phyloP scores from a whole-genome alignment of 2,113 vertebrate genomes.

The Phainopepla nitens region DNA sequence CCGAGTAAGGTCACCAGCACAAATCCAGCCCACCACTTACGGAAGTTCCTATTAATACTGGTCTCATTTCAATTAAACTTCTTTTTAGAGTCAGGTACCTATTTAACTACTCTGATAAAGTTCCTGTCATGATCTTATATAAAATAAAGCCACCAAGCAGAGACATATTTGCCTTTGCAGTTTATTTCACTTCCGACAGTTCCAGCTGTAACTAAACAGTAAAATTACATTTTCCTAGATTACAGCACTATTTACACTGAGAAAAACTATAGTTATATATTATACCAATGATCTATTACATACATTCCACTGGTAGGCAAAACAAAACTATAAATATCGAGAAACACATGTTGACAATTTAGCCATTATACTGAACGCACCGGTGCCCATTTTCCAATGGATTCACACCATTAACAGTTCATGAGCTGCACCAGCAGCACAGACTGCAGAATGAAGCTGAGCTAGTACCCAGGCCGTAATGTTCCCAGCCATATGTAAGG shows the following conservation, averaged over 20 bases:
- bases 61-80: not conserved
- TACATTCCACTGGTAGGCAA: not conserved
- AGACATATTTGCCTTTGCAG: not conserved
- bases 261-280: not conserved
- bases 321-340: not conserved
- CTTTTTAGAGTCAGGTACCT: not conserved
- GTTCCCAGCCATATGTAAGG: rapidly evolving
- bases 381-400: not conserved
- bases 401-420: not conserved
- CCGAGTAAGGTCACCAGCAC: not conserved
- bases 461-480: not conserved
- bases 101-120: not conserved
- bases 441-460: not conserved
- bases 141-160: not conserved
- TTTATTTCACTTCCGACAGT: not conserved
- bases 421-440: not conserved
- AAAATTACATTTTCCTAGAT: not conserved
- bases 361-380: not conserved
- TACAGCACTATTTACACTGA: not conserved
- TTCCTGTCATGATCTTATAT: not conserved
- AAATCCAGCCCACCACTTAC: not conserved
- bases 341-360: not conserved
- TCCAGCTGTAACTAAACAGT: not conserved
- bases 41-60: not conserved
- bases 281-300: not conserved